These are phyloP conservation scores for Chloebia gouldiae DNA, from an alignment of 2,113 vertebrate genomes.

Conservation along the genomic window DNA sequence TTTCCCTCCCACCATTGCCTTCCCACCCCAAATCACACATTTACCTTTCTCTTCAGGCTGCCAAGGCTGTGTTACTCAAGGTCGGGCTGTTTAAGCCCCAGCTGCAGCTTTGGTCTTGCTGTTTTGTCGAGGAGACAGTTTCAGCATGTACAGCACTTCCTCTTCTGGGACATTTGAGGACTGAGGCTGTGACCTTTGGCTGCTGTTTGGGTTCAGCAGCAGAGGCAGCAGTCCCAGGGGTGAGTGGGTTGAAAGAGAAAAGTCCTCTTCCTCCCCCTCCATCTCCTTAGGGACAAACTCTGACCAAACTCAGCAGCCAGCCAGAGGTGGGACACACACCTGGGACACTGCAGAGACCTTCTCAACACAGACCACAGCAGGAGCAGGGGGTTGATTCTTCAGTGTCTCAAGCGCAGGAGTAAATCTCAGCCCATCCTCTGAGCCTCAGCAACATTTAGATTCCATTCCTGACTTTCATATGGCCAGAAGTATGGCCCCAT, in stretches of 20 bases:
- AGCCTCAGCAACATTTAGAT: not conserved
- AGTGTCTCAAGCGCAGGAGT: not conserved
- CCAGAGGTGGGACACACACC: not conserved
- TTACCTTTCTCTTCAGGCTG: not conserved
- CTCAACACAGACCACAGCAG: not conserved
- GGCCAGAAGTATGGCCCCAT: not conserved
- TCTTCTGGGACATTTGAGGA: not conserved
- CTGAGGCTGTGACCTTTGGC: conserved; percentile 1
- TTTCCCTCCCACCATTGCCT: fast-evolving
- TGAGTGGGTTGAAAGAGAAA: not conserved
- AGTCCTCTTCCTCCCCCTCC: not conserved
- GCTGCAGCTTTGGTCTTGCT: not conserved
- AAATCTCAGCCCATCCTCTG: not conserved
- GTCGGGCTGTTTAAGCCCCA: not conserved
- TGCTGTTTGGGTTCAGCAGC: conserved; percentile 7
- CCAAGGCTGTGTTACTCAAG: not conserved
- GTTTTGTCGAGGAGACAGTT: not conserved
- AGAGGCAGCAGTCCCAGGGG: not conserved
- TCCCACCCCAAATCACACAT: not conserved
- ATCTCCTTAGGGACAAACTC: not conserved
- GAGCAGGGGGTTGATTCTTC: not conserved
- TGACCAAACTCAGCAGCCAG: not conserved
- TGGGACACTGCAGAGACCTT: not conserved
- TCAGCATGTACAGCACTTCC: conserved; percentile 17
- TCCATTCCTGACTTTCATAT: not conserved